Evolutionary conservation across 2,113 vertebrate genomes (phyloP).

Genomic region (Cephalophus harveyi): DNA sequence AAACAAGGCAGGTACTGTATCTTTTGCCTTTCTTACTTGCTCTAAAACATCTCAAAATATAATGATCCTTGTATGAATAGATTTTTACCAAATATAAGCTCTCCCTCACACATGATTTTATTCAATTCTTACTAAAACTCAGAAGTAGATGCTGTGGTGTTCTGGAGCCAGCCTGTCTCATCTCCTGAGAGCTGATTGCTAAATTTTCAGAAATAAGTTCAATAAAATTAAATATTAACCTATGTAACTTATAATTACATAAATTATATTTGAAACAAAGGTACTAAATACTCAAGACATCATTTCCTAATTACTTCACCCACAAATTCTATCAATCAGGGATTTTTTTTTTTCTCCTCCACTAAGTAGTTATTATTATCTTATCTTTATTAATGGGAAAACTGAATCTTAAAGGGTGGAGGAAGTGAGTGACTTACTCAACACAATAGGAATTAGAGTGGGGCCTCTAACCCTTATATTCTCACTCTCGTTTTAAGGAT

Average conservation of each 20-base stretch:
- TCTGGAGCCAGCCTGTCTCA: not conserved
- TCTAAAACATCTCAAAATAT: not conserved
- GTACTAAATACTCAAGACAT: not conserved
- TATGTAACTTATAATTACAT: not conserved
- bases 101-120: not conserved
- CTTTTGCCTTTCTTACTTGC: not conserved
- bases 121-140: not conserved
- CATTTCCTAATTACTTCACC: not conserved
- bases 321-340: not conserved
- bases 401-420: not conserved
- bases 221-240: constrained; percentile 6
- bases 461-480: not conserved
- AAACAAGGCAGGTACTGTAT: not conserved
- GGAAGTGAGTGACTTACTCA: not conserved
- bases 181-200: not conserved
- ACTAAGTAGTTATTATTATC: not conserved
- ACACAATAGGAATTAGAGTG: not conserved
- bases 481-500: not conserved
- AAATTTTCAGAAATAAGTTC: not conserved
- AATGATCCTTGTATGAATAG: not conserved
- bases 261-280: not conserved
- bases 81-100: not conserved
- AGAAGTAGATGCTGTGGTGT: not conserved
- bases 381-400: not conserved
- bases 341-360: not conserved